Evolutionary conservation across 2,888 invertebrate genomes (phyloP).

Genomic region (Tenthredo mesomela): DNA sequence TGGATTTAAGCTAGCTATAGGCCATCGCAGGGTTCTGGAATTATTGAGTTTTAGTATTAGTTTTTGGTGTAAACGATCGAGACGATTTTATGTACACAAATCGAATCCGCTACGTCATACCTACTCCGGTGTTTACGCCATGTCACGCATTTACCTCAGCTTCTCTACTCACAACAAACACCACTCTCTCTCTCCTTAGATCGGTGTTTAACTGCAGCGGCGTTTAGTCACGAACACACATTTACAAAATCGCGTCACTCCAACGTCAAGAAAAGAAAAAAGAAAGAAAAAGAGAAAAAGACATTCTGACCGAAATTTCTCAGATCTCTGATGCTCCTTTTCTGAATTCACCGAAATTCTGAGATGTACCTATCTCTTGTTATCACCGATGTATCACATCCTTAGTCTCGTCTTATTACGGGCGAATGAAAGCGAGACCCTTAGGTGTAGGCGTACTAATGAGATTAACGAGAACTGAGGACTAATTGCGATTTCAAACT

Average conservation of each 20-base stretch:
- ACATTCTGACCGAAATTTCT: not conserved
- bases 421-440: not conserved
- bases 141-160: constrained; percentile 2
- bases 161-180: constrained; percentile 26
- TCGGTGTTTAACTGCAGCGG: not conserved
- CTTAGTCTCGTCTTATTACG: not conserved
- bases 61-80: not conserved
- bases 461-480: constrained; percentile 4
- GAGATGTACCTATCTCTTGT: not conserved
- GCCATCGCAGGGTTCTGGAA: not conserved
- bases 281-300: too few species aligned
- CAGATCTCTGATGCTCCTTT: not conserved
- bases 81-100: not conserved
- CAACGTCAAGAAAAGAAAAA: too few species aligned
- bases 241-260: constrained; percentile 17
- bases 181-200: constrained; percentile 12
- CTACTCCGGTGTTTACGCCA: constrained; percentile 1
- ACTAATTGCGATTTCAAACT: constrained; percentile 39
- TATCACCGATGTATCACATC: not conserved
- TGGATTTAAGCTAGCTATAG: not conserved
- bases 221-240: constrained; percentile 27
- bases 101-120: not conserved
- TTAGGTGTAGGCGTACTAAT: constrained; percentile 4
- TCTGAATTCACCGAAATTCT: not conserved
- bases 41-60: not conserved